Evolutionary conservation across 2,113 vertebrate species (phyloP).

Genomic region (Cavia porcellus): DNA sequence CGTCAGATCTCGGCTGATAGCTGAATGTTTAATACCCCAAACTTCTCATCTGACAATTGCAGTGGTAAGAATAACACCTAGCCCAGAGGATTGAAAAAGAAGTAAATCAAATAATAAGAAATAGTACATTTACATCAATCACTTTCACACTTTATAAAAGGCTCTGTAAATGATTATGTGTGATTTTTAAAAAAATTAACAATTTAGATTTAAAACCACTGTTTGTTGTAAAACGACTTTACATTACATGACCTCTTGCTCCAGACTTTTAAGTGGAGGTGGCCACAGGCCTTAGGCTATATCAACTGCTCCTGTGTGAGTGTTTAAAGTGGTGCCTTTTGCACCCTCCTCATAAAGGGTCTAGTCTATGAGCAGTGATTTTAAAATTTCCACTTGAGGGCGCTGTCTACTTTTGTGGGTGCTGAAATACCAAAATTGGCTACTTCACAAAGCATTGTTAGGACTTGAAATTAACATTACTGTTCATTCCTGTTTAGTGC

Average conservation of each 20-base stretch:
- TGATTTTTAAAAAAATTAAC: neutral
- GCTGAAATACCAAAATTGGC: neutral
- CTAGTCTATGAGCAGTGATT: neutral
- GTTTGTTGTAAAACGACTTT: neutral
- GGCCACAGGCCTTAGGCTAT: neutral
- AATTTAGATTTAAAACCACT: neutral
- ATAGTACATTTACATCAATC: neutral
- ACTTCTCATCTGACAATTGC: neutral
- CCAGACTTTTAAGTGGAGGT: neutral
- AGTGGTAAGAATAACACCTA: neutral
- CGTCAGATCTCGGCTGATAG: neutral
- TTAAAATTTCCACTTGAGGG: constrained; percentile 71
- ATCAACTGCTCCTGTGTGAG: neutral
- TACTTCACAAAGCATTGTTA: neutral
- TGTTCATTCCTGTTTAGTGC: neutral
- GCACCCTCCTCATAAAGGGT: neutral
- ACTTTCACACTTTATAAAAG: neutral
- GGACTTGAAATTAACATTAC: neutral
- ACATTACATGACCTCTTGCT: neutral
- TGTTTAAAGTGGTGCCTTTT: neutral
- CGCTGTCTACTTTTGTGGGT: constrained; percentile 57
- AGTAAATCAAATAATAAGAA: neutral
- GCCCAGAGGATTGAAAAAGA: neutral
- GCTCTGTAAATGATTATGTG: constrained; percentile 15
- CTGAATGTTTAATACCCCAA: neutral